Evolutionary conservation across 2,888 invertebrate genomes (phyloP).

Genomic region (Zygothrica quintamaculata): DNA sequence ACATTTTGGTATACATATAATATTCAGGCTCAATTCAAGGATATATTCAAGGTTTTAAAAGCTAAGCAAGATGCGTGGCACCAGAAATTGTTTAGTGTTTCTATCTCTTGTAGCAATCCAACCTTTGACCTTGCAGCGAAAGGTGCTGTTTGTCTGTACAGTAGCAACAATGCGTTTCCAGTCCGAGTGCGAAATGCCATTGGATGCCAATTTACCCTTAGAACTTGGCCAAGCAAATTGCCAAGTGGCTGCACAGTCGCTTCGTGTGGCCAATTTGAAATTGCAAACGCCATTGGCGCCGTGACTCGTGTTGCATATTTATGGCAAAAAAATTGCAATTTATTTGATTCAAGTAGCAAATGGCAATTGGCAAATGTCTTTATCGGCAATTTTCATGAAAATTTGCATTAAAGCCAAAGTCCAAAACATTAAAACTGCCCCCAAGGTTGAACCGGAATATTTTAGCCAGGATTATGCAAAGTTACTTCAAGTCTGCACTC

Average conservation of each 20-base stretch:
- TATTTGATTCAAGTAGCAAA: slow-evolving; percentile 55
- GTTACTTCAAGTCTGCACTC: not conserved
- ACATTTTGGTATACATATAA: too few species aligned
- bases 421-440: not conserved
- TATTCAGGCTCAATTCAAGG: slow-evolving; percentile 7
- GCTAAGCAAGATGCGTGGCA: too few species aligned
- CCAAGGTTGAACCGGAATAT: too few species aligned
- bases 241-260: slow-evolving; percentile 4
- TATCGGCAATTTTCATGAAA: slow-evolving; percentile 37
- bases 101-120: not conserved
- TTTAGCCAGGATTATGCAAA: not conserved
- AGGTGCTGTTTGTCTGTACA: slow-evolving; percentile 7
- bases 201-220: slow-evolving; percentile 59
- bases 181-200: slow-evolving; percentile 19
- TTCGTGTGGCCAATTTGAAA: slow-evolving; percentile 59
- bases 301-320: slow-evolving; percentile 70
- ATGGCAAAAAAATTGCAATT: slow-evolving; percentile 61
- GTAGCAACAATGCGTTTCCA: slow-evolving; percentile 3
- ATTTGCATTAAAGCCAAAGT: slow-evolving; percentile 39
- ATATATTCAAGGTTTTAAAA: not conserved
- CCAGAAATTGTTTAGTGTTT: too few species aligned
- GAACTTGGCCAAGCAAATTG: slow-evolving; percentile 50
- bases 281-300: slow-evolving; percentile 37
- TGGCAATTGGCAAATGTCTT: slow-evolving; percentile 41
- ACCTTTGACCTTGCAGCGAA: not conserved